A percentile compares a stretch with the other conserved stretches of the same genome.
Evolutionary conservation across 2,888 invertebrate species (phyloP).

Genomic region (Pollenia angustigena): DNA sequence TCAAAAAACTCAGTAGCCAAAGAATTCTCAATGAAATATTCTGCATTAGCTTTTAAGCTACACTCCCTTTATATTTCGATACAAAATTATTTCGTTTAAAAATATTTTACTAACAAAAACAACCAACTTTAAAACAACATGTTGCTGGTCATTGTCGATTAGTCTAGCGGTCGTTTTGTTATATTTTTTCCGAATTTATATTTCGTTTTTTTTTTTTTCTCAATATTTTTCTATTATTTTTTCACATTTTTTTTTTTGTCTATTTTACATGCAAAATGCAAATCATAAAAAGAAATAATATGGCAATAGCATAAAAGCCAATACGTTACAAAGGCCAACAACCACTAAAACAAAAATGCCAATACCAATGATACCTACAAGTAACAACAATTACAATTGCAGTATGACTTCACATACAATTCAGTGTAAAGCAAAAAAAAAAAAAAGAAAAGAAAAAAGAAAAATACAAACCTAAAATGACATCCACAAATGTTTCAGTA

Average conservation of each 20-base stretch:
- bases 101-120: neutral
- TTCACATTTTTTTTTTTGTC: neutral
- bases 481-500: slow-evolving; percentile 71
- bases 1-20: no score
- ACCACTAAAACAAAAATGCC: slow-evolving; percentile 45
- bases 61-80: slow-evolving; percentile 23
- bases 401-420: slow-evolving; percentile 19
- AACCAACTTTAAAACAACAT: slow-evolving; percentile 64
- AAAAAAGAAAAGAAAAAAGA: neutral
- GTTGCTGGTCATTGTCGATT: slow-evolving; percentile 69
- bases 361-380: slow-evolving; percentile 58
- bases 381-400: slow-evolving; percentile 48
- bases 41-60: neutral
- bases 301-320: slow-evolving; percentile 73
- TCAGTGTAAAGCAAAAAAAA: neutral
- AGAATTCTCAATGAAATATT: neutral
- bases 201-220: no score
- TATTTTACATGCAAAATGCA: slow-evolving; percentile 72
- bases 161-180: slow-evolving; percentile 67
- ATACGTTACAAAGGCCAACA: slow-evolving; percentile 65
- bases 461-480: slow-evolving; percentile 52
- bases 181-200: neutral
- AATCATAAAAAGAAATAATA: slow-evolving; percentile 75
- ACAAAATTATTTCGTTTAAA: neutral
- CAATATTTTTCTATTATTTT: neutral